Percentiles rank a stretch among this genome's conserved stretches.
Evolutionary conservation across 2,888 invertebrate genomes (phyloP).

Genomic region (Acanthosepion pharaonis): DNA sequence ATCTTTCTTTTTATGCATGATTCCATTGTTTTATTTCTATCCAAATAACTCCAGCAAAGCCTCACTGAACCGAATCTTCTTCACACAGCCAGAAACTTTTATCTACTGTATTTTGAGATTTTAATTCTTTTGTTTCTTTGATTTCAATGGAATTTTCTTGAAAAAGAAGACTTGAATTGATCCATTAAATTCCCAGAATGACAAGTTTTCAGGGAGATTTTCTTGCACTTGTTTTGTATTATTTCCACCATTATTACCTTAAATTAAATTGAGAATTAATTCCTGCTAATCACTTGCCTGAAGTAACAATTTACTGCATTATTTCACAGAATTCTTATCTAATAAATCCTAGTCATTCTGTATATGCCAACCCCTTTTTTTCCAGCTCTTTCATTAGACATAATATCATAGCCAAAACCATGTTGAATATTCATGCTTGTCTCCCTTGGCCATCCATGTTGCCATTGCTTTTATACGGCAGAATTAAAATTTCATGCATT

Average conservation of each 20-base stretch:
- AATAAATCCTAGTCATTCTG: conserved; percentile 11
- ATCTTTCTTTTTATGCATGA: neutral
- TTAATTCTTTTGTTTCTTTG: conserved; percentile 33
- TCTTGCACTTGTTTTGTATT: conserved; percentile 13
- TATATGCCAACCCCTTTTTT: neutral
- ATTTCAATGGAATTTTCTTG: neutral
- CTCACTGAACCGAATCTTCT: neutral
- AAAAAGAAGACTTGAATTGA: neutral
- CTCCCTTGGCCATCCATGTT: conserved; percentile 6
- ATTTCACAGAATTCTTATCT: conserved; percentile 8
- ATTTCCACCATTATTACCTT: conserved; percentile 10
- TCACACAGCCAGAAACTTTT: neutral
- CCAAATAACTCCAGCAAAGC: neutral
- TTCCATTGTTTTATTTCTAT: neutral
- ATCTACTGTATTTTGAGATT: neutral
- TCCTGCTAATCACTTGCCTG: conserved; percentile 11
- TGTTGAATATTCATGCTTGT: neutral
- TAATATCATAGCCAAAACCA: neutral
- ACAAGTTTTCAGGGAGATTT: conserved; percentile 18
- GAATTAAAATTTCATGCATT: conserved; percentile 33
- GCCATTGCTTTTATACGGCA: neutral
- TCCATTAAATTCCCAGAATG: conserved; percentile 11
- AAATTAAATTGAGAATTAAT: conserved; percentile 33
- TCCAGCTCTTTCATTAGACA: neutral
- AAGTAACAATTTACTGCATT: conserved; percentile 33